Percentiles rank a stretch among this genome's conserved stretches.
Conservation (phyloP, 2,888 invertebrate species). For the Hydriomena furcata region DNA sequence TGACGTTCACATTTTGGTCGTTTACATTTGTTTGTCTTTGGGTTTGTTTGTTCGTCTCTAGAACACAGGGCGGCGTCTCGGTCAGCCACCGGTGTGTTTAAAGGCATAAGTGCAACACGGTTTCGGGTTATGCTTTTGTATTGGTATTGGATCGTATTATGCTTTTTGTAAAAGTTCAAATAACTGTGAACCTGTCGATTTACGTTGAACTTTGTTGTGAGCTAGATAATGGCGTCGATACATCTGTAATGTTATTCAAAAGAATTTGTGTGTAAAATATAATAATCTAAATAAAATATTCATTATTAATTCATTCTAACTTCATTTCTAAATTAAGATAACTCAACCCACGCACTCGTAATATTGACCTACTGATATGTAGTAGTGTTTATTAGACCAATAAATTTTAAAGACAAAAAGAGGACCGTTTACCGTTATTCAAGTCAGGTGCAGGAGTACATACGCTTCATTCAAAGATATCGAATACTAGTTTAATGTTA, state of each 20-base stretch:
- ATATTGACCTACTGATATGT: conserved; percentile 41
- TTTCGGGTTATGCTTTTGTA: conserved; percentile 65
- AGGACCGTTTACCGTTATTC: conserved; percentile 53
- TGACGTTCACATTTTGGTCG: conserved; percentile 83
- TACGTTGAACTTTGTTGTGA: conserved; percentile 11
- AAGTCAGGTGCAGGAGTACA: conserved; percentile 44
- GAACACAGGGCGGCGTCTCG: conserved; percentile 81
- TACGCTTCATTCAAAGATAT: conserved; percentile 23
- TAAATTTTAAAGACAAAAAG: conserved; percentile 53
- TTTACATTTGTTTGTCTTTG: conserved; percentile 82
- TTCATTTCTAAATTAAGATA: conserved; percentile 37
- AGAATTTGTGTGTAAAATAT: conserved; percentile 8
- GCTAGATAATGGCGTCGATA: conserved; percentile 4
- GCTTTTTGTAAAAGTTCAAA: conserved; percentile 42
- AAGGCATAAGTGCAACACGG: conserved; percentile 64
- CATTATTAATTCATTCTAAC: conserved; percentile 33
- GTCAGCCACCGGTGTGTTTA: conserved; percentile 70
- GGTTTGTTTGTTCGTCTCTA: conserved; percentile 79
- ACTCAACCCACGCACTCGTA: conserved; percentile 37
- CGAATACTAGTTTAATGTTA: background rate
- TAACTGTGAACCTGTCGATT: conserved; percentile 12
- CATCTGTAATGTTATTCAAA: conserved; percentile 8
- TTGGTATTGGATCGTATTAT: conserved; percentile 47
- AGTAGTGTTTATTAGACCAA: conserved; percentile 47
- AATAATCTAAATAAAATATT: background rate